These are phyloP conservation scores for Melangyna quadrimaculata DNA, from an alignment of 2,888 invertebrate genomes.

Conservation along the genomic window DNA sequence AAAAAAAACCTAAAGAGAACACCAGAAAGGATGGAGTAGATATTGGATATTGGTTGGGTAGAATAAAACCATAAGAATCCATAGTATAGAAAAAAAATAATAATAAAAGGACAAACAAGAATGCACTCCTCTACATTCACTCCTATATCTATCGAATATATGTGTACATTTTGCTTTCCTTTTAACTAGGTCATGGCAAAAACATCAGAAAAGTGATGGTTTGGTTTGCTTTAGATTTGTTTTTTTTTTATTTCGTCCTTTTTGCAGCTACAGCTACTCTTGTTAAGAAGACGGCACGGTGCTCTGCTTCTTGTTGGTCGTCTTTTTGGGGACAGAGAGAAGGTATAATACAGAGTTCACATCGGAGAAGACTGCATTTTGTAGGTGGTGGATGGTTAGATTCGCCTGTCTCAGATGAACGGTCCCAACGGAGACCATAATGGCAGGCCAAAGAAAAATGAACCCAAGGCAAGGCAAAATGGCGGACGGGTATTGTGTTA, in stretches of 20 bases:
- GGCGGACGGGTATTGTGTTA: background rate
- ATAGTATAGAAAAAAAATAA: background rate
- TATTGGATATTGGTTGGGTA: constrained; percentile 17
- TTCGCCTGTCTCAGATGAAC: constrained; percentile 21
- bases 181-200: constrained; percentile 40
- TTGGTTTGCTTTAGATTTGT: background rate
- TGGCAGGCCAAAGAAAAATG: constrained; percentile 26
- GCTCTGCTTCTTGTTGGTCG: background rate
- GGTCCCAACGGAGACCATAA: constrained; percentile 24
- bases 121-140: background rate
- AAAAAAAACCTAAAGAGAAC: constrained; percentile 6
- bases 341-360: background rate
- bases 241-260: background rate
- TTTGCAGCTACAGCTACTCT: background rate
- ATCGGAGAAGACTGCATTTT: background rate
- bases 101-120: background rate
- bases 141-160: background rate
- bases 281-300: background rate
- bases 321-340: background rate
- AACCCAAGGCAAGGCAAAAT: background rate
- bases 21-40: background rate
- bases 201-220: constrained; percentile 14
- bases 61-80: background rate
- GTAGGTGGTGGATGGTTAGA: constrained; percentile 25
- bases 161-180: constrained; percentile 3